Evolutionary conservation across 2,797 vertebrate genomes (phyloP), one percentile per base, ranked within the genome.

Genomic region (Spinus olivaceus): DNA sequence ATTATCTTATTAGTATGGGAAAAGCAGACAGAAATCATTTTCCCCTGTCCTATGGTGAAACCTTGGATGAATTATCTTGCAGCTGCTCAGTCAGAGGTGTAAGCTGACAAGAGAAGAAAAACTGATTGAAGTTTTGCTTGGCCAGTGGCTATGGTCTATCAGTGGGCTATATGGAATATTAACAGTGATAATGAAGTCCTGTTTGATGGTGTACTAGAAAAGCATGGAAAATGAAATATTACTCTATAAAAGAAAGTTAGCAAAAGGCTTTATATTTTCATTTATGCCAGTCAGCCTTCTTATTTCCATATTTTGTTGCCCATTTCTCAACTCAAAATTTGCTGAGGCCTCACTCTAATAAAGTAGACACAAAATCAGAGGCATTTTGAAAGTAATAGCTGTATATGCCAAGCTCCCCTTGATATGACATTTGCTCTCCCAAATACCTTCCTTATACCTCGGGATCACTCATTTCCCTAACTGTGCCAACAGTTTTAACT

Each of bases 51-150:
- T 71, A 37, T 81, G 63, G 56, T 86, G 87, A 91, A 94, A 81
- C 28, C 53, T 87, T 71, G 1, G 35, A 92, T 95, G 84, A 96
- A 94, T 96, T 84, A 96, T 86, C 77, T 88, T 85, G 69, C 83
- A 95, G 89, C 79, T 77, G 88, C 92, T 94, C 91, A 88, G 91
- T 95, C 78, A 95, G 92, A 96, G 85, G 88, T 96, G 77, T 76
- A 80, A 91, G 78, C 79, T 93, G 90, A 96, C 89, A 80, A 84
- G 76, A 87, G 85, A 95, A 94, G 71, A 94, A 93, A 91, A 96
- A 89, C 8, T 65, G 89, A 90, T 87, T 94, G 88, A 96, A 90
- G 91, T 92, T 92, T 94, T 91, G 46, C 95, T 92, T 96, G 86
- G 82, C 73, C 87, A 92, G 83, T 92, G 77, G 91, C 77, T 92